A percentile compares a stretch with the other conserved stretches of the same genome.
phyloP scores from a whole-genome alignment of 2,113 vertebrate species.

The Zosterops borbonicus region DNA sequence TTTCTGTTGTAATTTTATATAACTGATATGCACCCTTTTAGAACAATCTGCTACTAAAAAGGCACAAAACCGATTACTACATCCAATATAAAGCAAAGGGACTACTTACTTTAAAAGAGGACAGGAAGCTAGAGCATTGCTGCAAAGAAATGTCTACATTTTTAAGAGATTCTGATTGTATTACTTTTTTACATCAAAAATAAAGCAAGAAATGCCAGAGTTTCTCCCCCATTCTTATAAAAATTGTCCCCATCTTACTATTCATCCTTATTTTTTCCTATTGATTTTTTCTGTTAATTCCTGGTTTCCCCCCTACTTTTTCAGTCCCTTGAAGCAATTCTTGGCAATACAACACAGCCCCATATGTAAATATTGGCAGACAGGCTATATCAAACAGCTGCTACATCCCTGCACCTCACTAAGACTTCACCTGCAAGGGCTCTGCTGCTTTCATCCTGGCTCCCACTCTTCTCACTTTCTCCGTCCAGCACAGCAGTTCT shows the following conservation, averaged over 20 bases:
- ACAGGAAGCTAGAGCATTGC: not conserved
- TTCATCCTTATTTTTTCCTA: not conserved
- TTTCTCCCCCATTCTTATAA: not conserved
- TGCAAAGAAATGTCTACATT: not conserved
- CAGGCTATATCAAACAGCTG: not conserved
- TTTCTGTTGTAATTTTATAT: slow-evolving; percentile 7
- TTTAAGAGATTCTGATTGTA: not conserved
- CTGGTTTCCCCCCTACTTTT: not conserved
- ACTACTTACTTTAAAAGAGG: not conserved
- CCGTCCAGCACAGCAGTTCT: slow-evolving; percentile 19
- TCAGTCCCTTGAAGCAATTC: not conserved
- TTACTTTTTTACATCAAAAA: not conserved
- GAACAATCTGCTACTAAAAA: not conserved
- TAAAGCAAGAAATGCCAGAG: not conserved
- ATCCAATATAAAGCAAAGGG: not conserved
- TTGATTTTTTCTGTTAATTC: not conserved
- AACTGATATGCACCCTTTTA: not conserved
- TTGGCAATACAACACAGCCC: not conserved
- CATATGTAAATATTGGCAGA: not conserved
- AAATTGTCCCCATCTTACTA: not conserved
- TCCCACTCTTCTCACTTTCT: slow-evolving; percentile 5
- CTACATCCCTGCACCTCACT: not conserved
- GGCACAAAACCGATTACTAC: not conserved
- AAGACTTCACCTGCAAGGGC: slow-evolving; percentile 74
- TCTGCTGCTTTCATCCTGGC: slow-evolving; percentile 71